Evolutionary conservation across 2,113 vertebrate species (phyloP), one percentile per base, ranked within the genome.

Genomic region (Porphyrio hochstetteri): DNA sequence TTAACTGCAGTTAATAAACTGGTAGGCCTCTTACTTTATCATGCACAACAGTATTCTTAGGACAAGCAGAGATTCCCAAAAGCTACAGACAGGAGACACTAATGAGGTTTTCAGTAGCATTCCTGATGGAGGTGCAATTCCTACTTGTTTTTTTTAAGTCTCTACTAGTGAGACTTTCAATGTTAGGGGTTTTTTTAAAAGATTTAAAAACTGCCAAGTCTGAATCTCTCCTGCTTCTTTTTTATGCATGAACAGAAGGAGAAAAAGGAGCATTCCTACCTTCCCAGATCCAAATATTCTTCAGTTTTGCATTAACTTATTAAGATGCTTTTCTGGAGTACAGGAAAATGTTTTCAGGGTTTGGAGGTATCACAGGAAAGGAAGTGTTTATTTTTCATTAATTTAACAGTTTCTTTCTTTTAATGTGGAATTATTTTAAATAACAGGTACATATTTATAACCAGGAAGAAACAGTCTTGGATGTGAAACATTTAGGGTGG

Each of bases 391-490:
- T 80, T 94, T 83, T 68, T 75, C 90, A 87, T 92, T 86, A 76
- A 91, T 79, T 29, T 75, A 92, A 82, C 52, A 38, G 44, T 13
- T 17, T 71, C 81, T 87, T 83, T 60, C 68, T 92, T 95, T 85
- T 80, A 46, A 90, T 90, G 90, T 88, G 68, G 64, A 81, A 24
- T 64, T 85, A 86, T 65, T 95, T 93, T 81, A 81, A 92, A 75
- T 81, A 96, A 86, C 42, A 80, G 46, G 46, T 79, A 88, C 11
- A 95, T 87, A 83, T 90, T 96, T 87, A 86, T 90, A 96, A 60
- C 60, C 53, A 88, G 64, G 38, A 68, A 82, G 21, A 55, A 79
- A 77, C 4, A 46, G 59, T 61, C 60, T 88, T 44, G 68, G 65
- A 88, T 79, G 86, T 94, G 90, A 94, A 71, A 92, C 13, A 25